A percentile compares a stretch with the other conserved stretches of the same genome.
Conservation (phyloP, 2,888 invertebrate species). For the Synanthedon andrenaeformis region DNA sequence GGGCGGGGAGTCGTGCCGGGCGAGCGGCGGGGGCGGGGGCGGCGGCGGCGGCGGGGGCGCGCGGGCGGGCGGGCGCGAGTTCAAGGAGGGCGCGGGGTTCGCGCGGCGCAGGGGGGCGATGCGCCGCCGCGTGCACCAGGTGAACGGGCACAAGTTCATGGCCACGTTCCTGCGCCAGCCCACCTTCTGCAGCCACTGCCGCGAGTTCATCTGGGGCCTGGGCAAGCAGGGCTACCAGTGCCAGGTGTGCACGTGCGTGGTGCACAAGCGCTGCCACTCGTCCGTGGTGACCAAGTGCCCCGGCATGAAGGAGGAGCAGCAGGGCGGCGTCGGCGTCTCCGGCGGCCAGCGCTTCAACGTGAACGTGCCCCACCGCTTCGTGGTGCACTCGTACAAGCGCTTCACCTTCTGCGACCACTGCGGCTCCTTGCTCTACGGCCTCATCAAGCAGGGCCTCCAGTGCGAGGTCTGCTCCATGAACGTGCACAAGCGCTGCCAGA, state of each 20-base stretch:
- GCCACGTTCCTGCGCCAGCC: conserved; percentile 98
- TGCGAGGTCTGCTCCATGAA: conserved; percentile 97
- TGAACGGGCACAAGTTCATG: conserved; percentile 99
- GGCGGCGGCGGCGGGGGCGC: conserved; percentile 18
- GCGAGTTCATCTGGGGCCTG: conserved; percentile 98
- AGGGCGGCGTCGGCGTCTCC: conserved; percentile 64
- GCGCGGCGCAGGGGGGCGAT: conserved; percentile 97
- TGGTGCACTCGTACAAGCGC: conserved; percentile 95
- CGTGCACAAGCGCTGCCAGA: conserved; percentile 98
- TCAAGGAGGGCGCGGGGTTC: conserved; percentile 96
- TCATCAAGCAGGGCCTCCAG: conserved; percentile 95
- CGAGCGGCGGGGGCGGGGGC: conserved; percentile 8
- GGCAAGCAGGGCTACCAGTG: conserved; percentile 98
- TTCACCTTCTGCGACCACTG: conserved; percentile 99
- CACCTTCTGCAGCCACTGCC: conserved; percentile 99
- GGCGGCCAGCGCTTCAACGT: conserved; percentile 92
- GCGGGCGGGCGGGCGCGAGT: conserved; percentile 74
- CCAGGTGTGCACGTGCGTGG: conserved; percentile 99
- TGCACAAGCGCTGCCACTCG: conserved; percentile 98
- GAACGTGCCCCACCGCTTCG: conserved; percentile 97
- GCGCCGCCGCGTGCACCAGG: conserved; percentile 97
- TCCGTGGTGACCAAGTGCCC: conserved; percentile 99
- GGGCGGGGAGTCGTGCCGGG: conserved; percentile 9
- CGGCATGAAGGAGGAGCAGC: conserved; percentile 87
- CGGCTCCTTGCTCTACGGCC: conserved; percentile 95